These are phyloP conservation scores for Tetrao urogallus DNA, from an alignment of 2,113 vertebrate species.

Conservation along the genomic window DNA sequence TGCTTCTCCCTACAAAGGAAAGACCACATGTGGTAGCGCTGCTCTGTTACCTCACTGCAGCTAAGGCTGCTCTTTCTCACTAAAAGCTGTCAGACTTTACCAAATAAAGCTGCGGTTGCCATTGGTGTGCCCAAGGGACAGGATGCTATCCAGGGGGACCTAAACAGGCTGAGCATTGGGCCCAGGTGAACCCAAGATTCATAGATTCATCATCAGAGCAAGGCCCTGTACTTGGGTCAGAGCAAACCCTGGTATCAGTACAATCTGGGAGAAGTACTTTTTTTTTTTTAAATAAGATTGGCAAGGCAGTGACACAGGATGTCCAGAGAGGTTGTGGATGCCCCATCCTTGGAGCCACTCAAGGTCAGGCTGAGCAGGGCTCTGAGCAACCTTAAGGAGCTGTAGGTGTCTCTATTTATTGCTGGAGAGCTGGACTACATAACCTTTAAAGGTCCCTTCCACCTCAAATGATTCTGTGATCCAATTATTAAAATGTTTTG, in stretches of 20 bases:
- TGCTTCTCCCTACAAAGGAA: background rate
- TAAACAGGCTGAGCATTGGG: no score
- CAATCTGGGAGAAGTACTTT: no score
- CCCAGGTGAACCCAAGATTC: no score
- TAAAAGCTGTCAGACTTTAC: background rate
- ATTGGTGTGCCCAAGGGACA: no score
- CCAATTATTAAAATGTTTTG: background rate
- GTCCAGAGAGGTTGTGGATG: background rate
- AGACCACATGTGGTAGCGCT: fast-evolving
- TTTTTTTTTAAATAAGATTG: background rate
- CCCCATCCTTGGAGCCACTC: background rate
- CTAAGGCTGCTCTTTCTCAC: fast-evolving
- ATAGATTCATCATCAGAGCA: no score
- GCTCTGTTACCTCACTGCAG: background rate
- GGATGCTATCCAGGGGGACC: no score
- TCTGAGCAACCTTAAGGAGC: background rate
- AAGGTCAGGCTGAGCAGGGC: background rate
- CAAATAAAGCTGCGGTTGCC: background rate
- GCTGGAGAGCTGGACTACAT: no score
- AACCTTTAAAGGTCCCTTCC: no score
- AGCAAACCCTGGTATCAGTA: no score
- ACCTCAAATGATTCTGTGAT: no score
- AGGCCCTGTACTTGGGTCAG: no score
- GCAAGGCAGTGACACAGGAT: background rate
- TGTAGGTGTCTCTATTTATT: background rate